Conservation (phyloP, 1,140 invertebrate species). For the Drosophila sucinea region DNA sequence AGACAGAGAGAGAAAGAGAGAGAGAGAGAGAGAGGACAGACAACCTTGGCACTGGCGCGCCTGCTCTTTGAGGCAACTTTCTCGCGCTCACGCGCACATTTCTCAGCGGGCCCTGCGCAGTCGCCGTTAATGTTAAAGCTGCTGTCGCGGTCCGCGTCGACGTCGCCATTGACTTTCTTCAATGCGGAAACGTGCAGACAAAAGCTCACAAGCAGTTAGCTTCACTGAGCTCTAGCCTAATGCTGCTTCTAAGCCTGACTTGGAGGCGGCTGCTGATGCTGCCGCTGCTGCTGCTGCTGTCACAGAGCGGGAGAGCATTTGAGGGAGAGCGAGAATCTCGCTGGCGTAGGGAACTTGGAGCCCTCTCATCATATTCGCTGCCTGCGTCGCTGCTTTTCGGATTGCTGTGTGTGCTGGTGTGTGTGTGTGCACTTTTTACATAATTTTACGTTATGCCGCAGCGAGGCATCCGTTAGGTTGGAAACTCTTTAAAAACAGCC, state of each 20-base stretch:
- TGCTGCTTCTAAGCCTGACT: conserved; percentile 60
- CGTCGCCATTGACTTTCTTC: conserved; percentile 67
- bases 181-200: conserved; percentile 69
- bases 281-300: conserved; percentile 9
- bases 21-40: conserved; percentile 47
- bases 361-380: conserved; percentile 53
- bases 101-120: conserved; percentile 33
- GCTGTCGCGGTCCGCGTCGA: conserved; percentile 14
- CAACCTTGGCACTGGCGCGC: conserved; percentile 64
- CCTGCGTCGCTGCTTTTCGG: conserved; percentile 30
- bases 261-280: conserved; percentile 23
- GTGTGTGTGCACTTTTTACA: conserved; percentile 74
- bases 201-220: conserved; percentile 57
- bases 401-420: conserved; percentile 32
- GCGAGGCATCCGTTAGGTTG: conserved; percentile 75
- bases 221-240: conserved; percentile 44
- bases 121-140: conserved; percentile 10
- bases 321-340: not conserved
- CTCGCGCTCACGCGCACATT: conserved; percentile 59
- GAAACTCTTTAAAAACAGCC: conserved; percentile 83
- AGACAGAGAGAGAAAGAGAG: conserved; percentile 15
- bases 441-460: conserved; percentile 77
- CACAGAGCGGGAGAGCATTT: conserved; percentile 16
- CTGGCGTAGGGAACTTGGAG: conserved; percentile 33
- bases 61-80: conserved; percentile 59